Evolutionary conservation across 2,113 vertebrate genomes (phyloP), one percentile per base, ranked within the genome.

Genomic region (Prinia subflava): DNA sequence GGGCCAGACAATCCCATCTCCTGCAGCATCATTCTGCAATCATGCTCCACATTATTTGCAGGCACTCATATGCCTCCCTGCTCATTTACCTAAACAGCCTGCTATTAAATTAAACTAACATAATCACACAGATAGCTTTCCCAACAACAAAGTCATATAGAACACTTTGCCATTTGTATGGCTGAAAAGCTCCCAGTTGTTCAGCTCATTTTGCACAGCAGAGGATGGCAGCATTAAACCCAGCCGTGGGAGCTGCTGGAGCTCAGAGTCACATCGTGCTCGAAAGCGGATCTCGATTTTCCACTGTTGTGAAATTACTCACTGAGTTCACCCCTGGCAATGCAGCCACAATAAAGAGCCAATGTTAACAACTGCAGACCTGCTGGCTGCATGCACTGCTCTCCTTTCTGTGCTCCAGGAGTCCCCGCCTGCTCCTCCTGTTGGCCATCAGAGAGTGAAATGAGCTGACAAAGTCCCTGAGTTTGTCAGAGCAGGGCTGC

Each of bases 81-180:
- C 64, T 95, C 95, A 80, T 94, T 96, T 91, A 92, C 83, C 84
- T 94, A 80, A 95, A 89, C 76, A 88, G 84, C 37, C 91, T 90
- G 71, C 94, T 86, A 91, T 95, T 85, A 94, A 93, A 95, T 91
- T 85, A 92, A 86, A 83, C 87, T 35, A 71, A 74, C 94, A 81
- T 75, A 84, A 87, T 94, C 94, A 83, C 67, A 55, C 33, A 88
- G 92, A 59, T 42, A 88, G 75, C 82, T 83, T 90, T 83, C 64
- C 78, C 83, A 67, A 14, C 44, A 86, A 74, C 79, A 47, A 79
- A 89, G 92, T 68, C 13, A 2, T 28, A 41, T 5, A 69, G 65
- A 89, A 19, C 62, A 47, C 71, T 82, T 5, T 53, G 59, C 74
- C 55, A 65, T 76, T 86, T 23, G 68, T 60, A 11, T 31, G 56